A percentile compares a stretch with the other conserved stretches of the same genome.
These are phyloP conservation scores for Linepithema humile DNA, from an alignment of 1,140 invertebrate species.

Conservation along the genomic window DNA sequence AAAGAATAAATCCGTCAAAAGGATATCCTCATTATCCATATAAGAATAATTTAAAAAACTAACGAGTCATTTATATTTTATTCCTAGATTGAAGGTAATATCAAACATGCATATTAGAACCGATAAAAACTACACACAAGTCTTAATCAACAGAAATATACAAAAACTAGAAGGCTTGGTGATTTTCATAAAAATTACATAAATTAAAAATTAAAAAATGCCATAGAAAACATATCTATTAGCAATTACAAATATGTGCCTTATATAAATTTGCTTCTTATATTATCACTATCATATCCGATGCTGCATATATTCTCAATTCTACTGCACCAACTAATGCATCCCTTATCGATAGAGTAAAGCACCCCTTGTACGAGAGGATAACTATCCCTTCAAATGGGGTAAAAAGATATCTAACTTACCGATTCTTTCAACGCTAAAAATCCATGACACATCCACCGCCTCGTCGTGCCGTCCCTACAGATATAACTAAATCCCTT, in stretches of 20 bases:
- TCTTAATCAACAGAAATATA: background rate
- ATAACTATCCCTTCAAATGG: background rate
- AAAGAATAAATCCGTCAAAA: conserved; percentile 29
- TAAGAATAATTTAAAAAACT: background rate
- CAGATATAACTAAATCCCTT: conserved; percentile 98
- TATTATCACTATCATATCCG: background rate
- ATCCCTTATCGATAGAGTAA: conserved; percentile 23
- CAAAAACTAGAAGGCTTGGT: background rate
- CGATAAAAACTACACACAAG: background rate
- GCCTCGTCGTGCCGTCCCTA: conserved; percentile 91
- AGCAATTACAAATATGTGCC: no score
- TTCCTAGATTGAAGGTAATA: background rate
- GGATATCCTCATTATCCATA: background rate
- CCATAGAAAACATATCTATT: background rate
- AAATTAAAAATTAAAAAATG: no score
- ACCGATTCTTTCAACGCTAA: conserved; percentile 97
- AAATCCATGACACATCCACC: conserved; percentile 99
- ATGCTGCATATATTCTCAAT: background rate
- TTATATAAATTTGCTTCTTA: background rate
- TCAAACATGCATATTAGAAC: background rate
- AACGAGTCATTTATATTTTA: conserved; percentile 6
- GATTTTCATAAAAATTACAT: background rate
- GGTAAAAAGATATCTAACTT: conserved; percentile 69
- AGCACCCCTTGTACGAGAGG: background rate
- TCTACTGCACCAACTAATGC: background rate